phyloP scores from a whole-genome alignment of 2,888 invertebrate species.

The Chaetoderma sp. region DNA sequence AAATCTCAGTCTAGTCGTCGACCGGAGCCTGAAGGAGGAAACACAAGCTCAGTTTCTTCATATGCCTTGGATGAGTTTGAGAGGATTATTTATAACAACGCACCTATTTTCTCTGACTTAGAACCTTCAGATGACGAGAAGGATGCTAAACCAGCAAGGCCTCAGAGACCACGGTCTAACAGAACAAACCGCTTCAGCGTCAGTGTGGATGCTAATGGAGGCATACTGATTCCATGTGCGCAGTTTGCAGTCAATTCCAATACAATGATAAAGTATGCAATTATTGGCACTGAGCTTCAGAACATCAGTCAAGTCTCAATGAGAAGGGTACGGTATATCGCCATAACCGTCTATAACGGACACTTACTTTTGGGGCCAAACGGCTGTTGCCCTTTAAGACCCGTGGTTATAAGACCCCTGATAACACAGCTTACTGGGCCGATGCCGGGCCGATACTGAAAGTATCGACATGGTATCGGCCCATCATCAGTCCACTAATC shows the following conservation, averaged over 20 bases:
- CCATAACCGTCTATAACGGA: conserved; percentile 18
- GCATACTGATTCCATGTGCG: conserved; percentile 45
- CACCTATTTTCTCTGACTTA: conserved; percentile 61
- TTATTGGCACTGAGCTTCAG: conserved; percentile 96
- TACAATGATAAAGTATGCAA: conserved; percentile 97
- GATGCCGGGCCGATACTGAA: too few relatives aligned
- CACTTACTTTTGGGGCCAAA: too few relatives aligned
- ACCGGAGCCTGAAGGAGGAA: conserved; percentile 64
- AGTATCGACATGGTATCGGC: too few relatives aligned
- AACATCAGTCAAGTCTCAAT: conserved; percentile 97
- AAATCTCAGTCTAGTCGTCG: conserved; percentile 38
- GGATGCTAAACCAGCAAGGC: background rate
- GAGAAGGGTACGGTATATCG: conserved; percentile 81
- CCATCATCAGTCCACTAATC: too few relatives aligned
- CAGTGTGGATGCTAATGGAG: too few relatives aligned
- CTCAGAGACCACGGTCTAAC: background rate
- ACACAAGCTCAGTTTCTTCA: conserved; percentile 23
- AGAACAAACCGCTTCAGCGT: too few relatives aligned
- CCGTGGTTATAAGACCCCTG: too few relatives aligned
- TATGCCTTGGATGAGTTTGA: conserved; percentile 53
- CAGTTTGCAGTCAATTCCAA: conserved; percentile 80
- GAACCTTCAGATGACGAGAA: conserved; percentile 45
- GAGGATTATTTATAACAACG: conserved; percentile 56
- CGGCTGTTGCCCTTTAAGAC: conserved; percentile 12
- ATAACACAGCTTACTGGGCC: too few relatives aligned